Conservation (phyloP, 2,888 invertebrate species). For the Stictocephala bisonia region DNA sequence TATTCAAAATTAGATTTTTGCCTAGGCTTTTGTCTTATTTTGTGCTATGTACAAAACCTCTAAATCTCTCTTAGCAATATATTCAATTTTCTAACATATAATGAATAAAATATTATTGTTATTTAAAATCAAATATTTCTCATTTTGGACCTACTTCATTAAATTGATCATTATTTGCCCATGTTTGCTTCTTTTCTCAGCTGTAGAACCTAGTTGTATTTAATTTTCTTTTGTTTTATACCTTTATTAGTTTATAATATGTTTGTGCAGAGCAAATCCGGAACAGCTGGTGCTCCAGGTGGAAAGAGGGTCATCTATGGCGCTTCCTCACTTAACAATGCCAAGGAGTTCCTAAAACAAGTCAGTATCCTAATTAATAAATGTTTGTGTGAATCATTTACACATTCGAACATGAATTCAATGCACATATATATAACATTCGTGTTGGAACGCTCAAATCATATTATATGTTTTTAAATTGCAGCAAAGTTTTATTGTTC, state of each 20-base stretch:
- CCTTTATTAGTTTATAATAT: no score
- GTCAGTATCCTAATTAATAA: slow-evolving; percentile 45
- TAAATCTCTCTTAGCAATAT: no score
- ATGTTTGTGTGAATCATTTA: slow-evolving; percentile 16
- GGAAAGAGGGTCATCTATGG: slow-evolving; percentile 93
- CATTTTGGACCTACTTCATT: no score
- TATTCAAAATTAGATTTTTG: no score
- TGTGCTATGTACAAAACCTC: no score
- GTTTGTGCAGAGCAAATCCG: slow-evolving; percentile 75
- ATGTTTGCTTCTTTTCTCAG: slow-evolving; percentile 28
- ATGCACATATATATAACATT: not conserved
- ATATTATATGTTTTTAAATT: not conserved
- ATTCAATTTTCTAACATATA: no score
- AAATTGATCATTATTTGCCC: slow-evolving; percentile 41
- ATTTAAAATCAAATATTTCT: no score
- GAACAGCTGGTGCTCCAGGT: slow-evolving; percentile 64
- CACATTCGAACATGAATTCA: no score
- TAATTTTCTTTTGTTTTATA: slow-evolving; percentile 46
- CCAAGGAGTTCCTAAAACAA: slow-evolving; percentile 94
- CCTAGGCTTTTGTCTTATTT: no score
- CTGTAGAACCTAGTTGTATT: slow-evolving; percentile 23
- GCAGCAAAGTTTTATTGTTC: no score
- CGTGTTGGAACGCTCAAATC: not conserved
- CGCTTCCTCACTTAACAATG: slow-evolving; percentile 93
- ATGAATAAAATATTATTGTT: no score